A percentile compares a stretch with the other conserved stretches of the same genome.
Evolutionary conservation across 2,888 invertebrate genomes (phyloP).

Genomic region (Netelia inedita): DNA sequence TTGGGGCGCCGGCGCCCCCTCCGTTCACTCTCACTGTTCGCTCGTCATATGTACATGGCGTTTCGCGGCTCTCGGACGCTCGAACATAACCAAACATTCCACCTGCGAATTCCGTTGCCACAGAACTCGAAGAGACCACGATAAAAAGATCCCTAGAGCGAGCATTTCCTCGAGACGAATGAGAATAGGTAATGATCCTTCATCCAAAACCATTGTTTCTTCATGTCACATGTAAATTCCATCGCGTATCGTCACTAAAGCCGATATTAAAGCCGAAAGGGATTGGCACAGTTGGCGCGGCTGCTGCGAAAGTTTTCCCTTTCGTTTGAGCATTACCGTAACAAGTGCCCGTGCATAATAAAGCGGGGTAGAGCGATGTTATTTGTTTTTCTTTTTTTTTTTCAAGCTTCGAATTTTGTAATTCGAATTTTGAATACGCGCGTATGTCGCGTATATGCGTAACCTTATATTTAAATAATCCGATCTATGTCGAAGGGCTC

Average conservation of each 20-base stretch:
- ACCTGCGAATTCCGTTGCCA: neutral
- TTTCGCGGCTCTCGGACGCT: slow-evolving; percentile 22
- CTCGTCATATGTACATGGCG: neutral
- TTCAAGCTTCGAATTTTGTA: neutral
- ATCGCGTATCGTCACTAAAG: neutral
- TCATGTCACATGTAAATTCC: neutral
- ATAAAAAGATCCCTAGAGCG: neutral
- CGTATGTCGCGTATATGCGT: neutral
- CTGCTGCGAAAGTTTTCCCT: slow-evolving; percentile 77
- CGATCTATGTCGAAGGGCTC: neutral
- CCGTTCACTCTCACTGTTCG: slow-evolving; percentile 30
- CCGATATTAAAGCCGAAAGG: slow-evolving; percentile 45
- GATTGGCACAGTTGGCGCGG: slow-evolving; percentile 68
- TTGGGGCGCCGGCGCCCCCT: slow-evolving; percentile 46
- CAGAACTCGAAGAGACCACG: neutral
- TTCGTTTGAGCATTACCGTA: slow-evolving; percentile 78
- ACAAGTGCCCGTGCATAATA: slow-evolving; percentile 49
- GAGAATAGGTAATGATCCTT: slow-evolving; percentile 23
- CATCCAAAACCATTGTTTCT: neutral
- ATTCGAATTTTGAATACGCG: neutral
- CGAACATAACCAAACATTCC: slow-evolving; percentile 49
- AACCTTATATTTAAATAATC: neutral
- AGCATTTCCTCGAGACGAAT: neutral
- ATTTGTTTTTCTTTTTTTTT: neutral
- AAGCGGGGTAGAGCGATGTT: neutral